These are phyloP conservation scores for Pseudorasbora parva DNA, from an alignment of 2,113 vertebrate species.

Conservation along the genomic window DNA sequence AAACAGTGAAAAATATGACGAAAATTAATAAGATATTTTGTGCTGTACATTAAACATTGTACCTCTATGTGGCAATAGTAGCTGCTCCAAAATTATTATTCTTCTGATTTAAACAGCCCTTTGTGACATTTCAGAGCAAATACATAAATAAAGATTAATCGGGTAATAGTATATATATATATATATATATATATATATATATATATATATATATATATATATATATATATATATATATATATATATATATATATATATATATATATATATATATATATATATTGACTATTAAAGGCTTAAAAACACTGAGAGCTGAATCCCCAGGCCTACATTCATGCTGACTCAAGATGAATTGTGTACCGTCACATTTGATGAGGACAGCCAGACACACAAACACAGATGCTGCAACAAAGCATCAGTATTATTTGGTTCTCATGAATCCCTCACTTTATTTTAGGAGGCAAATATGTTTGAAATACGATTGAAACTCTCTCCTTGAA, in stretches of 20 bases:
- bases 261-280: too few species aligned
- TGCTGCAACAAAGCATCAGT: background rate
- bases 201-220: too few species aligned
- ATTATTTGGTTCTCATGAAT: background rate
- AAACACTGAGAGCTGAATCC: background rate
- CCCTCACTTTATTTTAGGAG: background rate
- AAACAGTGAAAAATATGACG: background rate
- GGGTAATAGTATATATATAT: too few species aligned
- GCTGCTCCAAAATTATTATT: background rate
- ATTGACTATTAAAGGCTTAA: background rate
- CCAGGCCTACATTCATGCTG: background rate
- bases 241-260: too few species aligned
- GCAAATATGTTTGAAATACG: background rate
- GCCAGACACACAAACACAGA: conserved; percentile 4
- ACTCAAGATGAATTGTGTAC: background rate
- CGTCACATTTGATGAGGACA: background rate
- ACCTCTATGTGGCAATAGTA: background rate
- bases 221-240: too few species aligned
- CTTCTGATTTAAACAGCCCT: background rate
- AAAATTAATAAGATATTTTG: background rate
- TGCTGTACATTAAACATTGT: background rate
- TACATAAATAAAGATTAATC: background rate
- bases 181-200: too few species aligned
- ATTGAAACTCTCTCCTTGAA: background rate
- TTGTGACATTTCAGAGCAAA: background rate